Evolutionary conservation across 2,113 vertebrate species (phyloP).

Genomic region (Drymodes brunneopygia): DNA sequence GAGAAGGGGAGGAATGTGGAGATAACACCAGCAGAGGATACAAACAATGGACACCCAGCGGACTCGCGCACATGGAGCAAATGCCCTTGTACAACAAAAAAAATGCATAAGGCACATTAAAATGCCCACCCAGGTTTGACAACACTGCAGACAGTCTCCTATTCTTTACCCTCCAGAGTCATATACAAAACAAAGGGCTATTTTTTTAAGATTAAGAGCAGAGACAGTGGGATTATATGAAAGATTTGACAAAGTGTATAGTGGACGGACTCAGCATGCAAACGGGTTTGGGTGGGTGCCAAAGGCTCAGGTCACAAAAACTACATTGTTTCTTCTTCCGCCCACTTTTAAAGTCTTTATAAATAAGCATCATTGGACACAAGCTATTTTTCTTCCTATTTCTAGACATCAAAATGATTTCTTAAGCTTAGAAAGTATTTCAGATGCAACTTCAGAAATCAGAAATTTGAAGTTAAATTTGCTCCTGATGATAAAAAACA

Average conservation of each 20-base stretch:
- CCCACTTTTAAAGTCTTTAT: neutral
- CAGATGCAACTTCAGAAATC: neutral
- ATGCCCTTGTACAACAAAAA: conserved; percentile 1
- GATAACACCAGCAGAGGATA: conserved; percentile 23
- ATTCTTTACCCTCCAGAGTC: conserved; percentile 38
- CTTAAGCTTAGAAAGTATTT: neutral
- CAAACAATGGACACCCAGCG: neutral
- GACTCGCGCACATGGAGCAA: neutral
- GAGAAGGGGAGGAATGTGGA: conserved; percentile 30
- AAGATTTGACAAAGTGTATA: conserved; percentile 14
- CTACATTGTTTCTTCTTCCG: neutral
- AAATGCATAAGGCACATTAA: neutral
- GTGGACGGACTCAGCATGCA: neutral
- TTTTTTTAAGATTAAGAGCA: conserved; percentile 60
- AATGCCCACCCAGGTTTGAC: conserved; percentile 40
- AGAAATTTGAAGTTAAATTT: neutral
- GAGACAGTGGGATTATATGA: conserved; percentile 46
- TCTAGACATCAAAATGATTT: neutral
- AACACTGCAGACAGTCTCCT: neutral
- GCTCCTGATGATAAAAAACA: neutral
- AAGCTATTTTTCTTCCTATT: neutral
- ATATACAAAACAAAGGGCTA: conserved; percentile 28
- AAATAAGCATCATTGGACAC: neutral
- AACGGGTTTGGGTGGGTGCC: neutral
- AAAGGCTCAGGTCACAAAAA: conserved; percentile 25